Evolutionary conservation across 2,888 invertebrate genomes (phyloP), one percentile per base, ranked within the genome.

Genomic region (Drosophila falleni): DNA sequence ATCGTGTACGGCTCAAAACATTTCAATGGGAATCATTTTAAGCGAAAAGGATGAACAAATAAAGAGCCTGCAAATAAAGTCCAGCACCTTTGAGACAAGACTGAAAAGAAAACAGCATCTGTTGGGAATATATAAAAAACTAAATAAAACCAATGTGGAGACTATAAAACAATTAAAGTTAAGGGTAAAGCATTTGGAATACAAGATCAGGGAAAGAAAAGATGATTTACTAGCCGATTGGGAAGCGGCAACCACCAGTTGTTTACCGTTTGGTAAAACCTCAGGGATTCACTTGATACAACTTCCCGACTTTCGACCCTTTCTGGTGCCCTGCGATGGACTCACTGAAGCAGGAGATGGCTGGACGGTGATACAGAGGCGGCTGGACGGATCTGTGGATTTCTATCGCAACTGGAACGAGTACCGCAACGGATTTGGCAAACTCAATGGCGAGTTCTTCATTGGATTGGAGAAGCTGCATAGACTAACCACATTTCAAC

Each of bases 401-500:
- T 96, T 96, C 87, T 94, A 94, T 83, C 94, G 94, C 73, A 90
- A 93, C 53, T 96, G 95, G 95, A 87, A 93, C 0, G 94, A 95
- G 47, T 96, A 96, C 86, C 95, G 95, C 77, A 90, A 93, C 39
- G 96, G 96, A 0, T 96, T 96, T 82, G 96, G 96, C 2, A 95
- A 96, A 82, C 91, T 95, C 2, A 94, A 94, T 0, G 94, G 94
- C 0, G 96, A 96, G 88, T 96, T 95, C 88, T 96, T 95, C 94
- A 93, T 96, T 13, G 96, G 96, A 1, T 87, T 95, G 74, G 95
- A 96, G 71, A 95, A 95, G 74, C 92, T 96, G 1, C 93, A 95
- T 89, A 94, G 93, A 3, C 39, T 91, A 37, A 91, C 91, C n/a
- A 73, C 75, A 2, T 72, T 66, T 3, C 88, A 93, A 78, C 91